Evolutionary conservation across 2,113 vertebrate species (phyloP).

Genomic region (Microcebus ravelobensis): DNA sequence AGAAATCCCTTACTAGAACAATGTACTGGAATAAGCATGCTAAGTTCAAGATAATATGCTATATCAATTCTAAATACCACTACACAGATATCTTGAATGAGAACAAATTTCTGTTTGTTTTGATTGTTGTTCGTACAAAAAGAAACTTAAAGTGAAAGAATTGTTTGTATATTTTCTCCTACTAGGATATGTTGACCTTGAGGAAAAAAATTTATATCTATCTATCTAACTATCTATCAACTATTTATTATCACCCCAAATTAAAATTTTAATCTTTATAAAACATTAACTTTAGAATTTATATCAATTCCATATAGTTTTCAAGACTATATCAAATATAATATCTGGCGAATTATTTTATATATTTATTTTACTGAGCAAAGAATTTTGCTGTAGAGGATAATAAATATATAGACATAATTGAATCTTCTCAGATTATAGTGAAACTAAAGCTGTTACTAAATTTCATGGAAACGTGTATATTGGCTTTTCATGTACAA

Average conservation of each 20-base stretch:
- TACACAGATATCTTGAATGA: neutral
- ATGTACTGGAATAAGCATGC: neutral
- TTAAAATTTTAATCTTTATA: neutral
- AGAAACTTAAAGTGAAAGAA: neutral
- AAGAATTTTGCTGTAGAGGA: neutral
- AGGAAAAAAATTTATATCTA: neutral
- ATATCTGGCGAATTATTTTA: neutral
- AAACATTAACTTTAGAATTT: slow-evolving; percentile 13
- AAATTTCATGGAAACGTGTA: neutral
- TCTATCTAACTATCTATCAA: neutral
- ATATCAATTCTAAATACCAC: neutral
- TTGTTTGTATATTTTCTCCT: neutral
- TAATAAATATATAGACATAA: neutral
- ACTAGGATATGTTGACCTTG: neutral
- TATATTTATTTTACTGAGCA: neutral
- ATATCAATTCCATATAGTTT: neutral
- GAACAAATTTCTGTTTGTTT: neutral
- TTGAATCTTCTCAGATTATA: neutral
- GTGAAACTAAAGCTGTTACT: slow-evolving; percentile 20
- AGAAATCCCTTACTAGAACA: neutral
- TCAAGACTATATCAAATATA: slow-evolving; percentile 26
- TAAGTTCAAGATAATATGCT: neutral
- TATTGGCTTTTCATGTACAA: neutral
- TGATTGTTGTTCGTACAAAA: neutral
- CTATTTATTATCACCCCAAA: neutral